Evolutionary conservation across 2,113 vertebrate genomes (phyloP), one percentile per base, ranked within the genome.

Genomic region (Hydrochoerus hydrochaeris): DNA sequence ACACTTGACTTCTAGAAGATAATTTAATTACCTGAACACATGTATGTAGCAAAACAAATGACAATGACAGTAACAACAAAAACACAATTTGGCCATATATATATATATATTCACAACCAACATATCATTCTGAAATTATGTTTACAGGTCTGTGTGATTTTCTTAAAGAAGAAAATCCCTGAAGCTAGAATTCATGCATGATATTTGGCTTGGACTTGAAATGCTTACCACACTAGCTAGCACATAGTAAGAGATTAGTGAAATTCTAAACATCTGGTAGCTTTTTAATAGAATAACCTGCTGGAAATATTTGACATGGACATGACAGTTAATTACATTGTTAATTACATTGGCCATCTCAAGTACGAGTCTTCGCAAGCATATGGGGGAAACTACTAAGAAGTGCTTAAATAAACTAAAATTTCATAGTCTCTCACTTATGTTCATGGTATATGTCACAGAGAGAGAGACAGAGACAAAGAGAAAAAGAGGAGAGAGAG

Each of bases 21-120:
- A 88, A 96, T 32, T 85, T 94, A 71, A 84, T 91, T 85, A 20
- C 54, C 62, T 75, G 30, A 97, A 92, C 82, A 93, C 26, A 49
- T 44, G 38, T 52, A 94, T 73, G 94, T 93, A 91, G 49, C 12
- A 63, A 97, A 95, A 80, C 80, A 88, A 88, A 62, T 46, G 65
- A 90, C 44, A 77, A 67, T 49, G 80, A 77, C 44, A 77, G 62
- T 49, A 75, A 77, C 12, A 75, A 80, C 12, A 2, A 54, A 94
- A 90, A 35, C 30, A 80, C 3, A 7, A 81, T 69, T 86, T 94
- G 77, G 12, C 69, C 71, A n/a, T 93, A 20, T 41, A 32, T 65
- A 32, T 32, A 65, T 67, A 35, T 35, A 35, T 38, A 24, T 73
- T 22, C 17, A 19, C 17, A 57, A 57, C 17, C 54, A 57, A 57